A percentile compares a stretch with the other conserved stretches of the same genome.
Conservation (phyloP, 2,888 invertebrate genomes). For the Cephonodes hylas region DNA sequence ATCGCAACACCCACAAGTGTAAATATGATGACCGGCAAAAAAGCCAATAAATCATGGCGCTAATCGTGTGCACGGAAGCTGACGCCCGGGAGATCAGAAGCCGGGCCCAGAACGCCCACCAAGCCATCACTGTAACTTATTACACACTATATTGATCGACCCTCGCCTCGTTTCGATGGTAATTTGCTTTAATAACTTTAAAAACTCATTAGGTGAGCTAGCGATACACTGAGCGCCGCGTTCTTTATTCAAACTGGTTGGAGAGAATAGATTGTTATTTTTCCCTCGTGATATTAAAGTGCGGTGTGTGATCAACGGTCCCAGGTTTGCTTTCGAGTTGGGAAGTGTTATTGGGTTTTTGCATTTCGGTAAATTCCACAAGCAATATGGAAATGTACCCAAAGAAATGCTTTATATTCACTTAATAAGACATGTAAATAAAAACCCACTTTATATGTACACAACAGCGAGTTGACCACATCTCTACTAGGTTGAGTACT, state of each 20-base stretch:
- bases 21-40: constrained; percentile 8
- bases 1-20: constrained; percentile 8
- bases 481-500: too few species aligned
- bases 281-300: too few species aligned
- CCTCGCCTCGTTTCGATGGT: constrained; percentile 51
- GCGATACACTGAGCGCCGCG: background rate
- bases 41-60: constrained; percentile 58
- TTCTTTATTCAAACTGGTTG: background rate
- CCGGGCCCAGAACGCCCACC: constrained; percentile 41
- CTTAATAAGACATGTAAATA: too few species aligned
- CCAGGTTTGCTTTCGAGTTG: too few species aligned
- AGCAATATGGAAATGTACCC: too few species aligned
- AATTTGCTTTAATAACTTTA: constrained; percentile 74
- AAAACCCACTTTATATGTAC: too few species aligned
- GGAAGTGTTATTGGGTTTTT: background rate
- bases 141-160: constrained; percentile 57
- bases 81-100: constrained; percentile 52
- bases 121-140: constrained; percentile 56
- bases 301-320: too few species aligned
- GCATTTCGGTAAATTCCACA: too few species aligned
- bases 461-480: too few species aligned
- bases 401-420: too few species aligned
- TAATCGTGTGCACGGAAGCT: constrained; percentile 70
- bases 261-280: background rate
- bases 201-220: constrained; percentile 59